Evolutionary conservation across 2,888 invertebrate species (phyloP).

Genomic region (Bombylius discolor): DNA sequence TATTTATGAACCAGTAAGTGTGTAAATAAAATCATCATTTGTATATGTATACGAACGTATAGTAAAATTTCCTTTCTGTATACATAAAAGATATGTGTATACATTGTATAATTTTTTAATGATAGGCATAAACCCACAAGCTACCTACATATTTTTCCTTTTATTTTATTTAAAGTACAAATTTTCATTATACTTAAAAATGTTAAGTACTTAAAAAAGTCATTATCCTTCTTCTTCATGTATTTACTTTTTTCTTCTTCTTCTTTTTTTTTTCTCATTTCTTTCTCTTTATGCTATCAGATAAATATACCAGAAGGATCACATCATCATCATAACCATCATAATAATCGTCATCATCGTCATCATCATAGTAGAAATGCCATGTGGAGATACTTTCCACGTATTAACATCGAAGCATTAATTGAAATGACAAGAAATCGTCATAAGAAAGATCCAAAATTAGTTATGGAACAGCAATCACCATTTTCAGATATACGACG

Average conservation of each 20-base stretch:
- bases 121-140: no score
- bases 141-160: no score
- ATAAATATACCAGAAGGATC: constrained; percentile 21
- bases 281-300: constrained; percentile 13
- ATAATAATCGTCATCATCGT: background rate
- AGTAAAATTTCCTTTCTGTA: background rate
- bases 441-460: constrained; percentile 11
- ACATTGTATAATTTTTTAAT: no score
- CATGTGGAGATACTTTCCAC: constrained; percentile 23
- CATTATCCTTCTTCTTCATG: no score
- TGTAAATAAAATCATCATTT: no score
- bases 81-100: background rate
- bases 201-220: no score
- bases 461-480: constrained; percentile 9
- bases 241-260: no score
- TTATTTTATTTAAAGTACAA: no score
- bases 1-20: constrained; percentile 26
- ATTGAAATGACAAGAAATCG: constrained; percentile 20
- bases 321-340: background rate
- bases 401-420: constrained; percentile 21
- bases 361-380: constrained; percentile 12
- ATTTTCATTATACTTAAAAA: no score
- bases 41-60: background rate
- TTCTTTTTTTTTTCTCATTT: background rate
- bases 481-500: constrained; percentile 22